These are phyloP conservation scores for Pollachius pollachius DNA, from an alignment of 2,113 vertebrate species.

Conservation along the genomic window DNA sequence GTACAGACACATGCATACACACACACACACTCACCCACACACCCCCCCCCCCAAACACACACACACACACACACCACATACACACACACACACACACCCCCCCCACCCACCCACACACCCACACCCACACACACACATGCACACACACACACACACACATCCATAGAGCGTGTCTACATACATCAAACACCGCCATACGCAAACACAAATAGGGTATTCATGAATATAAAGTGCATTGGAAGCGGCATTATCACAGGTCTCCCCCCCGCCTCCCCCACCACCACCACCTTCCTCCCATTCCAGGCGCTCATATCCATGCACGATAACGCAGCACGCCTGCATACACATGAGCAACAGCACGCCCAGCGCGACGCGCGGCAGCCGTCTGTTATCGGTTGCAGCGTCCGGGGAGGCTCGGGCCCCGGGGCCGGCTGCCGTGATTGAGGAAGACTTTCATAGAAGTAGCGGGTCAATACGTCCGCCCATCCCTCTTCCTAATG, in stretches of 20 bases:
- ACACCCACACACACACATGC: constrained; percentile 3
- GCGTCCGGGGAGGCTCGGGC: too few relatives aligned
- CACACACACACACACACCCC: background rate
- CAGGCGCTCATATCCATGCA: too few relatives aligned
- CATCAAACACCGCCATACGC: too few relatives aligned
- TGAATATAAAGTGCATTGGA: too few relatives aligned
- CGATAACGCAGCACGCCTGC: too few relatives aligned
- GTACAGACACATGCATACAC: background rate
- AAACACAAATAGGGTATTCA: too few relatives aligned
- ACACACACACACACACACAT: constrained; percentile 8
- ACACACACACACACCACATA: constrained; percentile 1
- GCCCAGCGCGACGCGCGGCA: background rate
- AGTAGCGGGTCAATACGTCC: constrained; percentile 62
- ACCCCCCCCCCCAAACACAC: background rate
- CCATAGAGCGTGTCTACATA: too few relatives aligned
- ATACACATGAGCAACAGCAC: too few relatives aligned
- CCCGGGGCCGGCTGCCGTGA: constrained; percentile 37
- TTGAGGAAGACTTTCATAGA: constrained; percentile 64
- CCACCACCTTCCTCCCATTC: background rate
- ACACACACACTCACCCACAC: background rate
- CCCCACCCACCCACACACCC: background rate
- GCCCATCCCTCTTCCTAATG: constrained; percentile 70
- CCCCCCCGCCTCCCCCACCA: background rate
- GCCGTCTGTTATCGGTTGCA: too few relatives aligned
- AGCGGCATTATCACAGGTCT: too few relatives aligned